phyloP scores from a whole-genome alignment of 2,888 invertebrate genomes.

The Dryobota labecula region DNA sequence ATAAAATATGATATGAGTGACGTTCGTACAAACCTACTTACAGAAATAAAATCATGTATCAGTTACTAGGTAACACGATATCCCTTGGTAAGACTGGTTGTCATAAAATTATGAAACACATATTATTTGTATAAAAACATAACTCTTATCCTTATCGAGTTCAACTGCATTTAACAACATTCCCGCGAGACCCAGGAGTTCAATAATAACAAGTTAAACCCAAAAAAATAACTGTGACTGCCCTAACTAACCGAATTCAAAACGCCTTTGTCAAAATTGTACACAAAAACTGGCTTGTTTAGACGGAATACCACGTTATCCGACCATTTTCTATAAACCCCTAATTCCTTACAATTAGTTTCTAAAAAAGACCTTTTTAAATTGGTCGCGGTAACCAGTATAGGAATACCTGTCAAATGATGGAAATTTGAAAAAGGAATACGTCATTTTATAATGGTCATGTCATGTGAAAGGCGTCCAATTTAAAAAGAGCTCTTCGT shows the following conservation, averaged over 20 bases:
- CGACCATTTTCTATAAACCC: constrained; percentile 28
- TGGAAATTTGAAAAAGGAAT: not conserved
- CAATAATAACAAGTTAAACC: constrained; percentile 44
- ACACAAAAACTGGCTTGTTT: constrained; percentile 55
- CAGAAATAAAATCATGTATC: no score
- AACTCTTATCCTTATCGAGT: not conserved
- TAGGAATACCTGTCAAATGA: constrained; percentile 8
- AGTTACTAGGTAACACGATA: not conserved
- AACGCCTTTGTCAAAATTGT: constrained; percentile 60
- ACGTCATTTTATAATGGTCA: constrained; percentile 22
- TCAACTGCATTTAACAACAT: constrained; percentile 29
- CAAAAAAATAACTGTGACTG: constrained; percentile 59
- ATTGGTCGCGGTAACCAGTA: not conserved
- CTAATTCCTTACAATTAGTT: constrained; percentile 32
- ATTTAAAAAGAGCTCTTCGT: constrained; percentile 11
- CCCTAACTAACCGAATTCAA: constrained; percentile 68
- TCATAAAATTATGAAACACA: not conserved
- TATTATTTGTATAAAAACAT: not conserved
- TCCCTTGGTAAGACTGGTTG: no score
- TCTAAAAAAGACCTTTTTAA: constrained; percentile 7
- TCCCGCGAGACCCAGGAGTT: constrained; percentile 31
- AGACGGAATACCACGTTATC: constrained; percentile 29
- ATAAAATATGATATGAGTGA: no score
- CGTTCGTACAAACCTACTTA: no score
- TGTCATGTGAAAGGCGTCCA: not conserved